Conservation (phyloP, 1,140 invertebrate species). For the Melanaphis sacchari region DNA sequence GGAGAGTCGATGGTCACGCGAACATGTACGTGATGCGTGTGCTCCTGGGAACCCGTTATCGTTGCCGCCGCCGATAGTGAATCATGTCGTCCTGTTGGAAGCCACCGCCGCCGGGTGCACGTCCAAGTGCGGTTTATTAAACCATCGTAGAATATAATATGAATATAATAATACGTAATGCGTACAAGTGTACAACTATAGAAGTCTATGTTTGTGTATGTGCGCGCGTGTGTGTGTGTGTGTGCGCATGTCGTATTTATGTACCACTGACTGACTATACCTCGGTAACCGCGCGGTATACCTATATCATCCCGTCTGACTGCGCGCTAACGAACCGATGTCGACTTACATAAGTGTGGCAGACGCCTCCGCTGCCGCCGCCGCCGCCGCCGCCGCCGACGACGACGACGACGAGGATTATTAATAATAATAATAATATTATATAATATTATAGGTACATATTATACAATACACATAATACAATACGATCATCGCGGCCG, state of each 20-base stretch:
- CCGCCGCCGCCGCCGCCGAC: no score
- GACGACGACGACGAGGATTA: not conserved
- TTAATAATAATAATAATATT: not conserved
- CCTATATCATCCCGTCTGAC: not conserved
- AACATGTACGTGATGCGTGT: not conserved
- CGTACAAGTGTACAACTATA: not conserved
- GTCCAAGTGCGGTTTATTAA: not conserved
- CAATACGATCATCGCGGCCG: no score
- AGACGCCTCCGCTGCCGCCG: not conserved
- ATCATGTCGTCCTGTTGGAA: not conserved
- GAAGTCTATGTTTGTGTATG: no score
- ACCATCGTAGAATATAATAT: not conserved
- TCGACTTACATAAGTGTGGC: not conserved
- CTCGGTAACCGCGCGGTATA: not conserved
- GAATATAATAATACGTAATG: not conserved
- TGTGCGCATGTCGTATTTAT: not conserved
- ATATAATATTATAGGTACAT: not conserved
- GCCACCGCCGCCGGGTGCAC: not conserved
- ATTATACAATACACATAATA: not conserved
- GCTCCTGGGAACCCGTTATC: slow-evolving; percentile 5
- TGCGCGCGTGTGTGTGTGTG: no score
- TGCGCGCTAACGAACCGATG: not conserved
- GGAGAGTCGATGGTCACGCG: slow-evolving; percentile 4
- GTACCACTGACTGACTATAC: not conserved
- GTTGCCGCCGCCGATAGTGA: not conserved